These are phyloP conservation scores for Nephrotoma guestfalica DNA, from an alignment of 2,888 invertebrate genomes.

Conservation along the genomic window DNA sequence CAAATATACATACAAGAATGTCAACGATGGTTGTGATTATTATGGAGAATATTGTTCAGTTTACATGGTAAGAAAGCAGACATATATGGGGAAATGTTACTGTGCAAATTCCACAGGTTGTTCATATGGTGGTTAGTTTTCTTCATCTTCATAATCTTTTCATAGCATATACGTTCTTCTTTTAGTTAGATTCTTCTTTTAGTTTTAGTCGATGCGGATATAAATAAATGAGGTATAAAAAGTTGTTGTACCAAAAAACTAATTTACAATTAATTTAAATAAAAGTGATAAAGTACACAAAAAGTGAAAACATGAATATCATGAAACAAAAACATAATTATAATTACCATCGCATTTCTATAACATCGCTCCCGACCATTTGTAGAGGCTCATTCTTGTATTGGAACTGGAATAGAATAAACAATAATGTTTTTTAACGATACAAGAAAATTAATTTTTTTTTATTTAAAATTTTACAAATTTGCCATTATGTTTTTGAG, in stretches of 20 bases:
- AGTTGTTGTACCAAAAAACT: too few relatives aligned
- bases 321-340: not conserved
- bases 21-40: not conserved
- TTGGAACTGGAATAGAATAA: not conserved
- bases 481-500: too few relatives aligned
- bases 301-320: too few relatives aligned
- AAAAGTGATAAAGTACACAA: too few relatives aligned
- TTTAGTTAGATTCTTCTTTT: not conserved
- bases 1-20: not conserved
- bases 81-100: not conserved
- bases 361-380: not conserved
- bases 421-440: not conserved
- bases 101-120: not conserved
- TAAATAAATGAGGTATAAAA: not conserved
- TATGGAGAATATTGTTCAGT: not conserved
- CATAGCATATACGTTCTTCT: too few relatives aligned
- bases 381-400: not conserved
- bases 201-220: too few relatives aligned
- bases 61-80: not conserved
- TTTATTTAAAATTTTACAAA: too few relatives aligned
- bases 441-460: not conserved
- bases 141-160: not conserved
- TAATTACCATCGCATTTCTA: not conserved
- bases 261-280: too few relatives aligned
- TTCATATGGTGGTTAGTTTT: not conserved